Evolutionary conservation across 2,888 invertebrate species (phyloP).

Genomic region (Philereme vetulata): DNA sequence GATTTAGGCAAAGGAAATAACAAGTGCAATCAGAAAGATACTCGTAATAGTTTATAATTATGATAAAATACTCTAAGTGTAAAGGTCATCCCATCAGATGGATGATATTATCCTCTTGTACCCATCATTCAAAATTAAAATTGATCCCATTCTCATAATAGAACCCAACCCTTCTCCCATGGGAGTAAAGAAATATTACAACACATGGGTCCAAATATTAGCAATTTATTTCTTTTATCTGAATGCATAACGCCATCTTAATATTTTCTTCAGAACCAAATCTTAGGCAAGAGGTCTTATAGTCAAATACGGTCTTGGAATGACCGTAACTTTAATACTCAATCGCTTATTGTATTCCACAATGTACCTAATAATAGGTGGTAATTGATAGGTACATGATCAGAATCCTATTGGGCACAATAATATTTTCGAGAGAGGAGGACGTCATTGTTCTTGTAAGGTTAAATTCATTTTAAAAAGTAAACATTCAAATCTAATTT

Average conservation of each 20-base stretch:
- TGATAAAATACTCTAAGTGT: neutral
- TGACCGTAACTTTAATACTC: neutral
- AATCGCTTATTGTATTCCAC: too few species aligned
- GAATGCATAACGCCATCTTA: conserved; percentile 15
- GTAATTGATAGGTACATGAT: too few species aligned
- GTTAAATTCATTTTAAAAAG: too few species aligned
- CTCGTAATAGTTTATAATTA: too few species aligned
- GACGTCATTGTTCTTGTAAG: too few species aligned
- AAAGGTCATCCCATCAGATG: neutral
- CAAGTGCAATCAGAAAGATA: too few species aligned
- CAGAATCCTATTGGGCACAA: too few species aligned
- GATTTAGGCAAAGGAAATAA: too few species aligned
- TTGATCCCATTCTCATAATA: neutral
- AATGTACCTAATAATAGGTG: too few species aligned
- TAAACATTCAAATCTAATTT: too few species aligned
- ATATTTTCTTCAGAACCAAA: neutral
- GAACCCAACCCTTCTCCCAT: conserved; percentile 1
- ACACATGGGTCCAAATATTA: neutral
- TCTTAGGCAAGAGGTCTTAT: neutral
- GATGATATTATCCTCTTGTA: neutral
- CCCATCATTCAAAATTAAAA: conserved; percentile 21
- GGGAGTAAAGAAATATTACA: conserved; percentile 1
- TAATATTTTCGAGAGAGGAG: too few species aligned
- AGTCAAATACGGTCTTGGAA: neutral
- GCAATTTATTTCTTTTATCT: neutral